Base-by-base conservation (phyloP, 2,888 invertebrate species). In the Temnothorax rugatulus region DNA sequence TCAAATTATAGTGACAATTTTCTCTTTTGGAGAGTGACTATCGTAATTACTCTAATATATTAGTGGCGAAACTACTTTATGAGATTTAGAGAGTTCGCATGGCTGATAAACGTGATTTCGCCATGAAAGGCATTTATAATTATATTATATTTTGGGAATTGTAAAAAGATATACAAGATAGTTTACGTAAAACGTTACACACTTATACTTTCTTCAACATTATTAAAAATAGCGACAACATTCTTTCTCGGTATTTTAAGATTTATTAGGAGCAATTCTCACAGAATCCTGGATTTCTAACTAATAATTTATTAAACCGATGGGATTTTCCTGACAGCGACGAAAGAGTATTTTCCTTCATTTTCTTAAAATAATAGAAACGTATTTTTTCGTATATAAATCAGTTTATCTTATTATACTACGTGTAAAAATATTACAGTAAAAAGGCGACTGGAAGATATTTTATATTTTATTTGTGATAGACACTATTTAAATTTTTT, bases 121-220 rank as follows among this genome's bases (percentile, higher is more conserved):
- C 61, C 38, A 52, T 61, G 9, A 54, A 18, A 5, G 61, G 81
- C 38, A 9, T 82, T 64, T 73, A 71, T 82, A 82, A 88, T 88
- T 88, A 15, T 29, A 88, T 71, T 75, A 66, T 83, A 75, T 68
- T 74, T 88, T 44, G 25, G 4, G 8, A 64, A 21, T 13, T 21
- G 18, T 21, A n/a, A 21, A 59, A 1, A 21, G 13, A 64, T 41
- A 15, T 64, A 41, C 13, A 41, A 3, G 15, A 9, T 44, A 63
- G 21, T 41, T 41, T 63, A 63, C 3, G 11, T 41, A 21, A 63
- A 63, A 9, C 29, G 29, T 29, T 29, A 29, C 4, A 29, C 29
- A 29, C 29, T 29, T 29, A 29, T 34, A 38, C 8, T 44, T 44
- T 44, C 4, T 66, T 25, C 8, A 44, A 66, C 44, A 66, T 66